These are phyloP conservation scores for Drosophila monieri DNA, from an alignment of 2,888 invertebrate species.

Conservation along the genomic window DNA sequence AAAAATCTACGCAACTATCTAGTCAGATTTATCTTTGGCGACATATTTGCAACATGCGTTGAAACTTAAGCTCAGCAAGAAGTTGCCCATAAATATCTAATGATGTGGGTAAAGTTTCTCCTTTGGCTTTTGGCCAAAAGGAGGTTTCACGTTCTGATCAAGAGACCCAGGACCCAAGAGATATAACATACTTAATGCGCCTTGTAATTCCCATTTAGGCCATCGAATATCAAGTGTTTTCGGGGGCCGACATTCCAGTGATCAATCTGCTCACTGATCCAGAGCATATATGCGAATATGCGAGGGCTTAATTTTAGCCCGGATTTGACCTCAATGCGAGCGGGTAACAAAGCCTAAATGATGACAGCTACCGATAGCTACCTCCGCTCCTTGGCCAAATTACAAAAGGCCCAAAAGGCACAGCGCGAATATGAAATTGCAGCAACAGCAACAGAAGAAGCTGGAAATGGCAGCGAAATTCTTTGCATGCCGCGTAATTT, in stretches of 20 bases:
- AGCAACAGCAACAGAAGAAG: conserved; percentile 9
- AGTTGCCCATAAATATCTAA: conserved; percentile 17
- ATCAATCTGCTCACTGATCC: conserved; percentile 39
- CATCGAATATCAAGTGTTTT: conserved; percentile 24
- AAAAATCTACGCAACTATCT: conserved; percentile 67
- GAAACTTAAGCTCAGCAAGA: conserved; percentile 49
- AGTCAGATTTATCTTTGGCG: conserved; percentile 67
- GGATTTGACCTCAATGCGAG: conserved; percentile 42
- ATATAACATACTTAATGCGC: background rate
- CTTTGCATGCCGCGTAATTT: conserved; percentile 77
- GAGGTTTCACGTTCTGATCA: background rate
- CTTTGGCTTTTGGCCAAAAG: background rate
- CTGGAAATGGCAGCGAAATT: conserved; percentile 64
- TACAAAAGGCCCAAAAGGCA: conserved; percentile 70
- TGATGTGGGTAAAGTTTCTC: conserved; percentile 25
- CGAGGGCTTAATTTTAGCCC: conserved; percentile 19
- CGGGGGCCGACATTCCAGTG: conserved; percentile 25
- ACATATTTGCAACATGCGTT: conserved; percentile 53
- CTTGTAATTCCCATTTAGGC: conserved; percentile 3
- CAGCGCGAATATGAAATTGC: conserved; percentile 56
- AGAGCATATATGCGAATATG: conserved; percentile 23
- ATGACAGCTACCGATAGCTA: conserved; percentile 78
- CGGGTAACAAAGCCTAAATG: conserved; percentile 60
- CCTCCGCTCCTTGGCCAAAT: conserved; percentile 56
- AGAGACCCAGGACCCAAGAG: background rate